These are phyloP conservation scores for Muscicapa striata DNA, from an alignment of 2,797 vertebrate species.

Conservation along the genomic window DNA sequence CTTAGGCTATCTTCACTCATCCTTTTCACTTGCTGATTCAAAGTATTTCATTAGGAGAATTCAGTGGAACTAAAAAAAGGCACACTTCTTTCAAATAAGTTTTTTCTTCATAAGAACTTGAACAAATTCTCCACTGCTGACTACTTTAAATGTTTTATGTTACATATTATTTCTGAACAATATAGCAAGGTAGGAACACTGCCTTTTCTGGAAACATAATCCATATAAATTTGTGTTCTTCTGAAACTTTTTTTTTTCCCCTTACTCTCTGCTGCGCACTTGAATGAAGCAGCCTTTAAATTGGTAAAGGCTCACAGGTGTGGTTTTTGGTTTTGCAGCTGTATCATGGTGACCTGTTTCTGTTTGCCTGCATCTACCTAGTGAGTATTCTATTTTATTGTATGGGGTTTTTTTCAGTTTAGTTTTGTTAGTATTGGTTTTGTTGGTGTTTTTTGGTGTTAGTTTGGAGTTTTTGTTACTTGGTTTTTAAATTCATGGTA, in stretches of 20 bases:
- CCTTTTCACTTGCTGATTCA: not conserved
- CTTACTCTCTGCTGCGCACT: too few species aligned
- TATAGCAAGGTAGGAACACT: not conserved
- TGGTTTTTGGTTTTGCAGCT: not conserved
- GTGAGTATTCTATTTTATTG: not conserved
- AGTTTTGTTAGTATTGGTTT: not conserved
- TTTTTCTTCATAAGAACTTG: not conserved
- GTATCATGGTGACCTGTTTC: not conserved
- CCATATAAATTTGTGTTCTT: not conserved
- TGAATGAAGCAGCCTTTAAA: not conserved
- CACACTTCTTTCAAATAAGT: not conserved
- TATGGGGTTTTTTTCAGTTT: not conserved
- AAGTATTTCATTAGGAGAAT: not conserved
- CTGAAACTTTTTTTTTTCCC: not conserved
- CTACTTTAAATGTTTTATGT: not conserved
- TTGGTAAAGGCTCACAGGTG: not conserved
- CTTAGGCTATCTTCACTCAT: not conserved
- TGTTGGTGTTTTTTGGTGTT: not conserved
- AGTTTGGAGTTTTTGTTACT: accelerated
- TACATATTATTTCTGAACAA: not conserved
- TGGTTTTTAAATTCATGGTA: not conserved
- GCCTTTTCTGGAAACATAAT: not conserved
- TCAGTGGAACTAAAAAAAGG: not conserved
- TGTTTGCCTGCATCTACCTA: not conserved
- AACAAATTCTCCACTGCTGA: not conserved